These are phyloP conservation scores for Drosophila miranda DNA, from an alignment of 1,140 invertebrate genomes.

Conservation along the genomic window DNA sequence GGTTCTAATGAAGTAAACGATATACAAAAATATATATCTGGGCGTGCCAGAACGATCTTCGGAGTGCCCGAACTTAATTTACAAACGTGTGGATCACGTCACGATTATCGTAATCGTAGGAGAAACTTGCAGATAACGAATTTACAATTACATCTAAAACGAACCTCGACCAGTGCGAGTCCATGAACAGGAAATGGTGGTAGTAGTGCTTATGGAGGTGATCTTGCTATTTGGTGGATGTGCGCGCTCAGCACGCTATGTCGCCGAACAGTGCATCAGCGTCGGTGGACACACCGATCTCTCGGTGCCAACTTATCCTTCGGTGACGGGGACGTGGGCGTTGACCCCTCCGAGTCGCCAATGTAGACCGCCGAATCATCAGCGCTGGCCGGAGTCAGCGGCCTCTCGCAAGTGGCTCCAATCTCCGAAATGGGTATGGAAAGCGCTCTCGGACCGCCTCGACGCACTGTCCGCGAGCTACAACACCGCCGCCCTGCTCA, in stretches of 20 bases:
- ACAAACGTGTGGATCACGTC: conserved; percentile 8
- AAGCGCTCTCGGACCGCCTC: conserved; percentile 72
- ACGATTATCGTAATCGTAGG: conserved; percentile 20
- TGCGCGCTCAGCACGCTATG: conserved; percentile 61
- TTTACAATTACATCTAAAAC: conserved; percentile 60
- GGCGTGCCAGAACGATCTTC: conserved; percentile 17
- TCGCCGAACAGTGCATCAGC: conserved; percentile 42
- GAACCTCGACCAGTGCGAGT: conserved; percentile 40
- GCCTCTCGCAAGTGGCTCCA: conserved; percentile 66
- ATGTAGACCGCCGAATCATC: conserved; percentile 70
- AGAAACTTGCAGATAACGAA: conserved; percentile 31
- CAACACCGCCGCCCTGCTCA: conserved; percentile 94
- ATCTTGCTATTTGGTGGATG: conserved; percentile 9
- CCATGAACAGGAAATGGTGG: conserved; percentile 62
- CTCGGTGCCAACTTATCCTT: conserved; percentile 39
- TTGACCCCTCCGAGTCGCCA: conserved; percentile 52
- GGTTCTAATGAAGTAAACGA: conserved; percentile 52
- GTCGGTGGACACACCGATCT: conserved; percentile 35
- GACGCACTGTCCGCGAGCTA: conserved; percentile 90
- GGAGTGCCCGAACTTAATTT: conserved; percentile 12
- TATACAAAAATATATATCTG: conserved; percentile 70
- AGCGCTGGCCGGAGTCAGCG: conserved; percentile 60
- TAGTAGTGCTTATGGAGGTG: conserved; percentile 39
- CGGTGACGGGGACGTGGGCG: conserved; percentile 52
- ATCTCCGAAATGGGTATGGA: conserved; percentile 78